phyloP scores from a whole-genome alignment of 1,140 invertebrate genomes.

The Amyelois transitella region DNA sequence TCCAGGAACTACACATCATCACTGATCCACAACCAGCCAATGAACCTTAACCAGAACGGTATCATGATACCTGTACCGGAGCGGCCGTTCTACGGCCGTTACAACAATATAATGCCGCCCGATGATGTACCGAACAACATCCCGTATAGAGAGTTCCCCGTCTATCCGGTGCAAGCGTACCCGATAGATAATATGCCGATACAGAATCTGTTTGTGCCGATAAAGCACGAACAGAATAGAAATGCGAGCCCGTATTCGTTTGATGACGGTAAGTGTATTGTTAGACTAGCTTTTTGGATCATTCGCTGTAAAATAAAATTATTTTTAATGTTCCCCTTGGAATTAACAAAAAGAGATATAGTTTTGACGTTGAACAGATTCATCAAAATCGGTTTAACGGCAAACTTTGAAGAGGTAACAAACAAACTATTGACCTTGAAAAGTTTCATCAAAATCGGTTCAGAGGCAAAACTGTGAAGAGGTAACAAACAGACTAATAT shows the following conservation, averaged over 20 bases:
- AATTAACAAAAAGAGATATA: too few species aligned
- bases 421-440: too few species aligned
- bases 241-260: conserved; percentile 29
- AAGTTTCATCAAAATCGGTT: too few species aligned
- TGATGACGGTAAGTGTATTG: conserved; percentile 31
- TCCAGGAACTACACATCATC: conserved; percentile 7
- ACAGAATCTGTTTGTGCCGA: conserved; percentile 19
- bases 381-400: too few species aligned
- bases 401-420: too few species aligned
- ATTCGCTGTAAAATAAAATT: too few species aligned
- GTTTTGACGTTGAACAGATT: too few species aligned
- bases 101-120: background rate
- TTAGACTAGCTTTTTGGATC: background rate
- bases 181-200: background rate
- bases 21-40: conserved; percentile 4
- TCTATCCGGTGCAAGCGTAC: background rate
- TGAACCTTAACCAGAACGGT: conserved; percentile 14
- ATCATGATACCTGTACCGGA: conserved; percentile 8
- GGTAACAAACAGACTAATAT: too few species aligned
- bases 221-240: conserved; percentile 23
- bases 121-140: background rate
- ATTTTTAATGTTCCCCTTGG: too few species aligned
- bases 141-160: background rate
- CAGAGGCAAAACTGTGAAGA: too few species aligned
- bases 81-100: conserved; percentile 7